phyloP scores from a whole-genome alignment of 2,888 invertebrate species.

The Papilio demoleus region DNA sequence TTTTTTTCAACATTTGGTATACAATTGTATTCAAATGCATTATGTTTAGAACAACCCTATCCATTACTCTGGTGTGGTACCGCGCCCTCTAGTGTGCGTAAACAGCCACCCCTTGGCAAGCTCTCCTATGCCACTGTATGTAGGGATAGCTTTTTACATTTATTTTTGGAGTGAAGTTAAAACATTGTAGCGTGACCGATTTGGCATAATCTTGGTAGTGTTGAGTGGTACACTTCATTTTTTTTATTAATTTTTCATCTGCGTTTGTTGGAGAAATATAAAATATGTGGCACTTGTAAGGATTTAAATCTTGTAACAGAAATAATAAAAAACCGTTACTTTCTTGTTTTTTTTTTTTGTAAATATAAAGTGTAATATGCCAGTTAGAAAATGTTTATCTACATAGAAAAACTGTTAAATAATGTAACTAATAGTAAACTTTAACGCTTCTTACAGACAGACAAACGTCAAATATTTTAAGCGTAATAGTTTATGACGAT shows the following conservation, averaged over 20 bases:
- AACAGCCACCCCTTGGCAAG: no score
- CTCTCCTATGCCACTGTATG: slow-evolving; percentile 42
- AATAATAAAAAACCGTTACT: slow-evolving; percentile 13
- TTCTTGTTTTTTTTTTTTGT: not conserved
- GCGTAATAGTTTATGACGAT: no score
- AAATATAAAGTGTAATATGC: not conserved
- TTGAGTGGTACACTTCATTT: slow-evolving; percentile 43
- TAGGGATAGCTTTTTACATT: slow-evolving; percentile 44
- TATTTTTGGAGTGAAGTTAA: slow-evolving; percentile 51
- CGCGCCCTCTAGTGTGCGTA: slow-evolving; percentile 37
- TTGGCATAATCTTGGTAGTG: slow-evolving; percentile 48
- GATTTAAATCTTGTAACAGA: slow-evolving; percentile 28
- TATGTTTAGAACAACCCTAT: slow-evolving; percentile 26
- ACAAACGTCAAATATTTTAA: no score
- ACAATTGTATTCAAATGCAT: no score
- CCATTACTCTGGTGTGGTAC: slow-evolving; percentile 22
- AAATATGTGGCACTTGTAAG: slow-evolving; percentile 20
- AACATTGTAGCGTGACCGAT: slow-evolving; percentile 52
- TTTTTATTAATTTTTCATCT: slow-evolving; percentile 33
- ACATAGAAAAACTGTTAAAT: no score
- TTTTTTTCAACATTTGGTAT: no score
- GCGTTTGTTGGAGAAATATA: slow-evolving; percentile 26
- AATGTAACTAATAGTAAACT: no score
- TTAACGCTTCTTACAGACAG: no score
- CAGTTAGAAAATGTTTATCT: not conserved